A percentile compares a stretch with the other conserved stretches of the same genome.
phyloP scores from a whole-genome alignment of 2,888 invertebrate genomes.

The Drosophila formosana region DNA sequence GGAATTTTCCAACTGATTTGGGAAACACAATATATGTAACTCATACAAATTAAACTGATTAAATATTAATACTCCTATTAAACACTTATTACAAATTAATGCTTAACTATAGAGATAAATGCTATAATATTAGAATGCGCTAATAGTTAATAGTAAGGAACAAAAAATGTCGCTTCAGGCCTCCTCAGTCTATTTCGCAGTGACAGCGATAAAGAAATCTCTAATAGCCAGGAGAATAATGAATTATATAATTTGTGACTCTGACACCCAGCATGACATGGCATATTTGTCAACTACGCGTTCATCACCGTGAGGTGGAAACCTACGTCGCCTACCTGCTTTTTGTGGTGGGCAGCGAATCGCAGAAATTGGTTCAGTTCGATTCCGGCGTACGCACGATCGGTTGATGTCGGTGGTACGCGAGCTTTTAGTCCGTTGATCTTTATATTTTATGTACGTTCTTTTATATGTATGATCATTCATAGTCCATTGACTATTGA shows the following conservation, averaged over 20 bases:
- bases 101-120: no score
- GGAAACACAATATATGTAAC: no score
- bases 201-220: not conserved
- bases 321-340: constrained; percentile 8
- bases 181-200: no score
- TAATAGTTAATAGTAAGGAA: no score
- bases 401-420: constrained; percentile 17
- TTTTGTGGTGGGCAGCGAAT: constrained; percentile 7
- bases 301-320: not conserved
- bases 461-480: constrained; percentile 13
- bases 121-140: no score
- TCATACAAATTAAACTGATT: no score
- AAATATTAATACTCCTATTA: no score
- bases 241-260: constrained; percentile 1
- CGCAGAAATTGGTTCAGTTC: constrained; percentile 21
- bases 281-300: constrained; percentile 11
- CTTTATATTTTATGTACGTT: constrained; percentile 7
- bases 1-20: no score
- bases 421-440: constrained; percentile 19
- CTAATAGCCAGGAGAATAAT: not conserved
- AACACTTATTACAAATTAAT: no score
- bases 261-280: constrained; percentile 18
- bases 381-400: constrained; percentile 30
- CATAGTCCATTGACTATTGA: constrained; percentile 20
- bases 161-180: no score